Evolutionary conservation across 2,888 invertebrate genomes (phyloP).

Genomic region (Acleris emargana): DNA sequence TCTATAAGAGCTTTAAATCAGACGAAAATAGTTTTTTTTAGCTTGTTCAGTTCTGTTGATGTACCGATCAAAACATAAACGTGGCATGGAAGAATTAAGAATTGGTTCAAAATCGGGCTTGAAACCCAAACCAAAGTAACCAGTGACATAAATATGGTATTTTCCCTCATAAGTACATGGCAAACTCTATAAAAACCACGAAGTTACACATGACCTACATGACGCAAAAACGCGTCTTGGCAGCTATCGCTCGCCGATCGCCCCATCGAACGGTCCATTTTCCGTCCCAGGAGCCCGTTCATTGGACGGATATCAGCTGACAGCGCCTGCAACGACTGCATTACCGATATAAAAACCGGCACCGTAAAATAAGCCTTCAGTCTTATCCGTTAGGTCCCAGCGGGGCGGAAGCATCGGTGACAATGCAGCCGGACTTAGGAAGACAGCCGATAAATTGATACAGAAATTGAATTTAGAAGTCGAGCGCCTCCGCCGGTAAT

Average conservation of each 20-base stretch:
- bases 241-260: constrained; percentile 16
- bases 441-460: constrained; percentile 25
- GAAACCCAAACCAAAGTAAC: constrained; percentile 2
- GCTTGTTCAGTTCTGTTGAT: no score
- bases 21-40: neutral
- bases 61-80: no score
- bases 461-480: constrained; percentile 26
- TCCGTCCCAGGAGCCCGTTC: neutral
- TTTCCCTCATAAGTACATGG: neutral
- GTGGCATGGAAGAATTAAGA: no score
- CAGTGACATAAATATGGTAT: constrained; percentile 9
- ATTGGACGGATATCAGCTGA: constrained; percentile 17
- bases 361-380: constrained; percentile 3
- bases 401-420: constrained; percentile 6
- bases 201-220: constrained; percentile 8
- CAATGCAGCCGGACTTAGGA: constrained; percentile 14
- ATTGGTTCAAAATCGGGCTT: neutral
- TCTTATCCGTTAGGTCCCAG: neutral
- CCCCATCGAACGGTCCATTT: constrained; percentile 2
- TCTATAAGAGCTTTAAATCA: no score
- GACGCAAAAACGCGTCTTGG: constrained; percentile 3
- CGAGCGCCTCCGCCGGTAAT: constrained; percentile 7
- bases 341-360: neutral
- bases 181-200: constrained; percentile 20
- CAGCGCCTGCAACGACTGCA: constrained; percentile 6